These are phyloP conservation scores for Cyrtodaria siliqua DNA, from an alignment of 2,888 invertebrate genomes.

Conservation along the genomic window DNA sequence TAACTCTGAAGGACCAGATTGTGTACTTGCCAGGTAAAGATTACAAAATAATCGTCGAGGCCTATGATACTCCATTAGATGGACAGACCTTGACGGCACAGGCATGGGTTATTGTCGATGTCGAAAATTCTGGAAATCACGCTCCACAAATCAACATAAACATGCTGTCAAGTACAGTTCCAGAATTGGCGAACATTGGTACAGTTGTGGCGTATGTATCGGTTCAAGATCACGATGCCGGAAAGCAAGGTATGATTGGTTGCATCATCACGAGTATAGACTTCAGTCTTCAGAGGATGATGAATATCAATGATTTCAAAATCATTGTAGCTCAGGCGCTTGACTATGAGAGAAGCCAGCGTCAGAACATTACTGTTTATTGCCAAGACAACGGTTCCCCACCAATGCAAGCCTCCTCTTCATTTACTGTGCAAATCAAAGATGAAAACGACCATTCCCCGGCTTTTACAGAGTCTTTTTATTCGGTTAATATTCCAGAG, in stretches of 20 bases:
- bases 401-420: conserved; percentile 34
- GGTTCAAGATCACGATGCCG: conserved; percentile 76
- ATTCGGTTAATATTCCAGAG: conserved; percentile 45
- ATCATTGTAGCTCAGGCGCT: conserved; percentile 86
- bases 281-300: conserved; percentile 72
- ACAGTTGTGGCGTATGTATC: conserved; percentile 77
- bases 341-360: conserved; percentile 73
- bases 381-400: conserved; percentile 59
- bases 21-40: conserved; percentile 68
- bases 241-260: conserved; percentile 85
- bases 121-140: conserved; percentile 96
- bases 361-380: conserved; percentile 50
- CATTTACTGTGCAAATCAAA: conserved; percentile 40
- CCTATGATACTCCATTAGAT: conserved; percentile 72
- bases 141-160: conserved; percentile 90
- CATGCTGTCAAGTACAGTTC: conserved; percentile 68
- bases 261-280: conserved; percentile 65
- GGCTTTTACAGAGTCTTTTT: conserved; percentile 33
- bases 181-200: conserved; percentile 75
- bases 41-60: conserved; percentile 74
- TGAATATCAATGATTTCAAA: conserved; percentile 76
- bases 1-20: conserved; percentile 69
- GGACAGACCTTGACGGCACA: conserved; percentile 72
- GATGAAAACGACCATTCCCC: conserved; percentile 62
- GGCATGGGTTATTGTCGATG: conserved; percentile 82